Evolutionary conservation across 2,113 vertebrate species (phyloP), one percentile per base, ranked within the genome.

Genomic region (Piprites chloris): DNA sequence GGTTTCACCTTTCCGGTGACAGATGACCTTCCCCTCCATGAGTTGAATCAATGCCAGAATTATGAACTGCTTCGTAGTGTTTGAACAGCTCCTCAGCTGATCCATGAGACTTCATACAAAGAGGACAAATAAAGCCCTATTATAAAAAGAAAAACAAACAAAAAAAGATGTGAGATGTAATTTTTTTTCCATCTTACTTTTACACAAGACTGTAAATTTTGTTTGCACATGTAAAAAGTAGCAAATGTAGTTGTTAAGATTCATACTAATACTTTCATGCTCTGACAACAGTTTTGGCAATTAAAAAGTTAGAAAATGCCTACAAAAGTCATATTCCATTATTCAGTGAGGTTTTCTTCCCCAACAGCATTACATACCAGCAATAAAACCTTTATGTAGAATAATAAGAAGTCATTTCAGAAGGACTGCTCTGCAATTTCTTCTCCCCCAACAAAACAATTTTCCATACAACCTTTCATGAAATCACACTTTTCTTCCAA

Each of bases 91-190:
- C 99, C 95, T 99, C 99, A 20, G 99, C 99, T 86, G 99, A 99
- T 97, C 98, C 99, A 97, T 99, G 99, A 83, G 99, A 99, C 97
- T 99, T 99, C 99, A 99, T 99, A 97, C 99, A 99, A 94, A 99
- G 99, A 66, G 99, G 99, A 98, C 99, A 99, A 97, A 99, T 99
- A 97, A 99, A 99, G 62, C 99, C 99, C 99, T 99, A 95, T 41
- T 93, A 73, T 23, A 85, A 96, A 47, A 86, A 68, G 8, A 62
- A 37, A 66, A 41, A 63, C 13, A 74, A 75, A 35, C 2, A 71
- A 56, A 59, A 10, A 65, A 39, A 68, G 1, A 69, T 4, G 22
- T 82, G 26, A 95, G 37, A 83, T 49, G 18, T 1, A 42, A 49
- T 9, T 32, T 53, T 79, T 75, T 85, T 72, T 56, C 11, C 8